Evolutionary conservation across 2,797 vertebrate genomes (phyloP), one percentile per base, ranked within the genome.

Genomic region (Schizopygopsis malacanthus): DNA sequence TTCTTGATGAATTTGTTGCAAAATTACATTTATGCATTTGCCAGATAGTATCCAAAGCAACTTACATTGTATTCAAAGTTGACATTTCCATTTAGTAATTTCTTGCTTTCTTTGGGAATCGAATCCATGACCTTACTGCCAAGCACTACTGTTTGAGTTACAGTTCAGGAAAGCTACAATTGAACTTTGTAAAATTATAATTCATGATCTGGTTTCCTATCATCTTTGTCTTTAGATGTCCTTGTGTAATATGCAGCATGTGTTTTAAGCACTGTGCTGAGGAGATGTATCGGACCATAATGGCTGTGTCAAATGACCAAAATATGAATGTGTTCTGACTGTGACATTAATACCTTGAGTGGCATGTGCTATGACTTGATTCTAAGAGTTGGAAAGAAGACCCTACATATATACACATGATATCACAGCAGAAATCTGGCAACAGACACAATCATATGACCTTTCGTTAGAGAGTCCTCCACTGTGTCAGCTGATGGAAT

Each of bases 341-440:
- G 75, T 84, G 70, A 81, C 63, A 18, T 81, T 75, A 85, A 87
- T 89, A 89, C 85, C 12, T 73, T 54, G n/a, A 83, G 61, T 63
- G 84, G 69, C 28, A 9, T 90, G 85, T 45, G 67, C 43, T 61
- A 77, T 70, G 70, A 39, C 84, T 72, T 56, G 37, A 16, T 45
- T 89, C 82, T 61, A 79, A 81, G 70, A 81, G 54, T 37, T 28
- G 7, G 67, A 54, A 85, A 88, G 71, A 80, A 88, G 87, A 50
- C 84, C 85, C 90, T 86, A 43, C 28, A 82, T 87, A 84, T 89
- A 63, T 39, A 56, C 56, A 56, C 73, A 59, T 92, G 91, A 93
- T 86, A 87, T 92, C 91, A 90, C 65, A 73, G 28, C 70, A 82
- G 73, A 81, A 81, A 92, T 88, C 88, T 95, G 94, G 93, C 90